Evolutionary conservation across 1,140 invertebrate genomes (phyloP).

Genomic region (Drosophila ananassae): DNA sequence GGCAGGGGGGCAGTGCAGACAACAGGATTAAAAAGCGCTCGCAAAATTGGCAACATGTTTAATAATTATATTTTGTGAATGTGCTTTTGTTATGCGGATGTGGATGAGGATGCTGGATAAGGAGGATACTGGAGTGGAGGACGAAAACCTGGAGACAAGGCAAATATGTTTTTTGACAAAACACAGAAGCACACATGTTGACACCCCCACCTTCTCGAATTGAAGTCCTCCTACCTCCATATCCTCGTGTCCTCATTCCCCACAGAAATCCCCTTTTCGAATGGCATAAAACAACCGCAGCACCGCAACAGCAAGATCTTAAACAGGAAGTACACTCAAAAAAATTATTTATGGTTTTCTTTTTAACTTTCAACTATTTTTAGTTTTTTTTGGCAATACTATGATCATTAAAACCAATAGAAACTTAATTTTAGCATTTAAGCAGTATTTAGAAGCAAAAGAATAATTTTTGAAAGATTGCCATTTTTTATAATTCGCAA

Average conservation of each 20-base stretch:
- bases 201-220: conserved; percentile 31
- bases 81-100: conserved; percentile 59
- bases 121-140: conserved; percentile 19
- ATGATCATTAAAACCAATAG: no score
- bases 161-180: conserved; percentile 82
- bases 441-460: no score
- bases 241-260: conserved; percentile 2
- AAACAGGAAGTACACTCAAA: not conserved
- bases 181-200: conserved; percentile 79
- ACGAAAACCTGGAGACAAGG: conserved; percentile 53
- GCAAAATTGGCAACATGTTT: conserved; percentile 82
- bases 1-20: conserved; percentile 49
- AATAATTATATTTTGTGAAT: conserved; percentile 82
- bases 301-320: conserved; percentile 47
- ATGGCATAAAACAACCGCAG: conserved; percentile 81
- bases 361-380: not conserved
- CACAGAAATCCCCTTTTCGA: conserved; percentile 31
- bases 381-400: not conserved
- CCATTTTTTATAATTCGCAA: no score
- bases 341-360: not conserved
- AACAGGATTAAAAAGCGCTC: conserved; percentile 81
- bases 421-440: no score
- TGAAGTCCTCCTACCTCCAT: not conserved
- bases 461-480: no score
- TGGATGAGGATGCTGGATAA: conserved; percentile 1